Base-by-base conservation (phyloP, 2,888 invertebrate genomes). In the Perithous albicinctus region DNA sequence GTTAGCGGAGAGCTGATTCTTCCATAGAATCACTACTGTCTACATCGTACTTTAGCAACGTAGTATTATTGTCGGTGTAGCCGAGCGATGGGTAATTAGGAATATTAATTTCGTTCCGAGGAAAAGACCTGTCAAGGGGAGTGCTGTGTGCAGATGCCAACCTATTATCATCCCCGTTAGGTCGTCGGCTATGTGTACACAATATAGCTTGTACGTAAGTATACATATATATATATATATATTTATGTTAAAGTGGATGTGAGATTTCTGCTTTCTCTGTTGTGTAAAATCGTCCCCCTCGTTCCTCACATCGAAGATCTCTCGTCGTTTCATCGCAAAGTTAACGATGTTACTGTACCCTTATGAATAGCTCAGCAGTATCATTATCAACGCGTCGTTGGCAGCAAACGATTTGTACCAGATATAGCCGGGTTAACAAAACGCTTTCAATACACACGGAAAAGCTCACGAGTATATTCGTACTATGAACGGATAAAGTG, bases 61-160 rank as follows among this genome's bases (percentile, higher is more conserved):
- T 32, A 43, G 18, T 29, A 67, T 72, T 69, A 46, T 56, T 29
- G 51, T 69, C 43, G 51, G 56, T 51, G 56, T 29, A 61, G 54
- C 70, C 69, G 61, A 56, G 73, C 59, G 56, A 26, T 46, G 32
- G 67, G 54, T 80, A 91, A 92, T 91, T 91, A 90, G 89, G 90
- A 91, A 92, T 91, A 91, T 92, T 92, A 91, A 92, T 92, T 92
- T 89, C 90, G 91, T 90, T 91, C 89, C 88, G 88, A 87, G 87
- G 69, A 64, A 74, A 79, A 78, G 86, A 81, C 82, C 84, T 83
- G 86, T 85, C 85, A 76, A 75, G 74, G 81, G 80, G 88, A 88
- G 87, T 88, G 91, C 89, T 91, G 90, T 90, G 91, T 92, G 91
- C 92, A 92, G 92, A 92, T 92, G 92, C 91, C 92, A 92, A 92